Evolutionary conservation across 2,797 vertebrate species (phyloP).

Genomic region (Gymnocypris eckloni): DNA sequence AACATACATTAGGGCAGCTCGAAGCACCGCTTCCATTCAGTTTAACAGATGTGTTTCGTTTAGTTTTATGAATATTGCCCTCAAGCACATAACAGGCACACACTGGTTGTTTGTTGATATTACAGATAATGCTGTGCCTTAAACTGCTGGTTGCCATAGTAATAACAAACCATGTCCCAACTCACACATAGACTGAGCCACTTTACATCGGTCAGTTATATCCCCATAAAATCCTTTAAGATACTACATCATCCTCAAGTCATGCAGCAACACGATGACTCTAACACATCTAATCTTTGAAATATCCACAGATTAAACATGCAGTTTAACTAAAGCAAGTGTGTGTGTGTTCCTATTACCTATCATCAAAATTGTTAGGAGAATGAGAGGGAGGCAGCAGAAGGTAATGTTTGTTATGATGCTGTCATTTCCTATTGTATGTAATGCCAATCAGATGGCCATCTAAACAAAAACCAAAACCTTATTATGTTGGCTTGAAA

Average conservation of each 20-base stretch:
- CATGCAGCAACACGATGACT: neutral
- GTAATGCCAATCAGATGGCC: conserved; percentile 52
- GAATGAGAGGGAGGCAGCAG: neutral
- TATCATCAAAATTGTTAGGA: neutral
- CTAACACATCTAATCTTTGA: neutral
- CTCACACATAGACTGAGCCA: neutral
- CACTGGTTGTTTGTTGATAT: neutral
- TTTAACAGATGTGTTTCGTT: conserved; percentile 5
- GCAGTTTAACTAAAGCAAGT: neutral
- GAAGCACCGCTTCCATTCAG: neutral
- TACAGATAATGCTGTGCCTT: conserved; percentile 13
- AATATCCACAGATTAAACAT: neutral
- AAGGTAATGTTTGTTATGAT: conserved; percentile 33
- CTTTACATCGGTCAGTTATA: neutral
- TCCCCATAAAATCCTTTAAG: neutral
- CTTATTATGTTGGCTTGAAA: neutral
- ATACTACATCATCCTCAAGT: neutral
- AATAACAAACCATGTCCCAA: neutral
- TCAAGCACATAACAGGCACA: conserved; percentile 10
- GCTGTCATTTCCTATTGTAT: conserved; percentile 42
- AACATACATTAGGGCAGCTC: neutral
- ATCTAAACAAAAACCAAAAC: conserved; percentile 6
- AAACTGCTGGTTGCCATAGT: conserved; percentile 50
- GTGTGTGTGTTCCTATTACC: neutral
- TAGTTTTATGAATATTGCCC: conserved; percentile 8